A percentile compares a stretch with the other conserved stretches of the same genome.
Conservation (phyloP, 2,797 vertebrate genomes). For the Meriones psammophilus region DNA sequence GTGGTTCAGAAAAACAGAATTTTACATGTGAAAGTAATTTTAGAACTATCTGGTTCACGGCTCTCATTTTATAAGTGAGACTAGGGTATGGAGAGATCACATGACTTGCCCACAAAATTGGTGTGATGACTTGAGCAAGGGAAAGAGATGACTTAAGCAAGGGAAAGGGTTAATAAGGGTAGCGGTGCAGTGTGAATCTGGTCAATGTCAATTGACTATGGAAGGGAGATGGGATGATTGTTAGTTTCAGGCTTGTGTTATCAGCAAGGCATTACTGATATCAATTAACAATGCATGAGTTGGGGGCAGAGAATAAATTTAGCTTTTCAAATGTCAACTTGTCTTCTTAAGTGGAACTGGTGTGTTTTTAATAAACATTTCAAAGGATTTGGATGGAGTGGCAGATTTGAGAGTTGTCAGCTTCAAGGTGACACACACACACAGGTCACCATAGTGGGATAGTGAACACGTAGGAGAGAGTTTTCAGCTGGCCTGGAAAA, state of each 20-base stretch:
- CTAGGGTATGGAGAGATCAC: background rate
- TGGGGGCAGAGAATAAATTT: background rate
- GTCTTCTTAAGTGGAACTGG: background rate
- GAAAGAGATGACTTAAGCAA: background rate
- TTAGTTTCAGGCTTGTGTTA: background rate
- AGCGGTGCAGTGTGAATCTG: background rate
- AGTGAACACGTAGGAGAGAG: background rate
- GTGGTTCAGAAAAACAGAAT: slow-evolving; percentile 13
- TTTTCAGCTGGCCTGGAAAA: background rate
- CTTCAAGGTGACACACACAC: background rate
- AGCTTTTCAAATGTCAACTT: slow-evolving; percentile 40
- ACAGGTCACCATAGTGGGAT: background rate
- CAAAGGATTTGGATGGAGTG: background rate
- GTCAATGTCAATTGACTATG: background rate
- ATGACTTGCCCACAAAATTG: background rate
- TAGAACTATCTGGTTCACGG: background rate
- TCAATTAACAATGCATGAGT: background rate
- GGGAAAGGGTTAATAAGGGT: background rate
- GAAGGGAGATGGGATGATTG: background rate
- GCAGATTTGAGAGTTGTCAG: slow-evolving; percentile 8
- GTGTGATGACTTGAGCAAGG: background rate
- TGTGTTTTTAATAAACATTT: background rate
- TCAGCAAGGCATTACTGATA: background rate
- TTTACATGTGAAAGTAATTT: background rate
- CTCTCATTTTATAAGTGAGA: slow-evolving; percentile 47